These are phyloP conservation scores for Vulpes lagopus DNA, from an alignment of 2,113 vertebrate species.

Conservation along the genomic window DNA sequence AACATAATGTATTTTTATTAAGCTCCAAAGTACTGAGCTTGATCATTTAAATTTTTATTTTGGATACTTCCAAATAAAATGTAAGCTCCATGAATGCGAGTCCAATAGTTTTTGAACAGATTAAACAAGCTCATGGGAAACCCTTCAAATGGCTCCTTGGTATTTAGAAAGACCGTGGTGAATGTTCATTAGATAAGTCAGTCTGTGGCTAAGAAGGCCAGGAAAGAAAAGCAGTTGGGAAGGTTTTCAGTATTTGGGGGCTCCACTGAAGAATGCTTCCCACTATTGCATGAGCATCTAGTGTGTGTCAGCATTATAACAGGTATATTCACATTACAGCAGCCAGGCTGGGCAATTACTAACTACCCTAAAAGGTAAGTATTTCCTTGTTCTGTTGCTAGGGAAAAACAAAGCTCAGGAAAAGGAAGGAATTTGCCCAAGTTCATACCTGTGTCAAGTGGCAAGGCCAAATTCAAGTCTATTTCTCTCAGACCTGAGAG, in stretches of 20 bases:
- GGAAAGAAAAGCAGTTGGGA: background rate
- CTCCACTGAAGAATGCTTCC: background rate
- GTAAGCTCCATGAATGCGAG: background rate
- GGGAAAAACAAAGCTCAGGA: background rate
- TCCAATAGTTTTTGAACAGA: background rate
- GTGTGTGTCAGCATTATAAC: background rate
- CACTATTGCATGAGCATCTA: background rate
- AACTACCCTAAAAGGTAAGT: background rate
- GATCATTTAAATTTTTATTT: constrained; percentile 10
- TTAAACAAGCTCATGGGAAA: background rate
- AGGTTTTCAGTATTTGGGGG: background rate
- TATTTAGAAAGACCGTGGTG: background rate
- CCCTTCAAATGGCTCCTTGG: background rate
- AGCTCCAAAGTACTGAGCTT: constrained; percentile 18
- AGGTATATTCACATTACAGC: background rate
- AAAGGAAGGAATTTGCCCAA: background rate
- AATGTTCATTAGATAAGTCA: background rate
- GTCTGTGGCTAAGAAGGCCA: background rate
- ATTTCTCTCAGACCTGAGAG: background rate
- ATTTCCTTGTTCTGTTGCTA: background rate
- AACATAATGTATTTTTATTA: constrained; percentile 32
- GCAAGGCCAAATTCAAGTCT: background rate
- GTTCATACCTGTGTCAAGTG: background rate
- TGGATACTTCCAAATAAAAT: constrained; percentile 33
- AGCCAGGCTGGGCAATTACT: background rate